Evolutionary conservation across 2,888 invertebrate species (phyloP), one percentile per base, ranked within the genome.

Genomic region (Drosophila incognita): DNA sequence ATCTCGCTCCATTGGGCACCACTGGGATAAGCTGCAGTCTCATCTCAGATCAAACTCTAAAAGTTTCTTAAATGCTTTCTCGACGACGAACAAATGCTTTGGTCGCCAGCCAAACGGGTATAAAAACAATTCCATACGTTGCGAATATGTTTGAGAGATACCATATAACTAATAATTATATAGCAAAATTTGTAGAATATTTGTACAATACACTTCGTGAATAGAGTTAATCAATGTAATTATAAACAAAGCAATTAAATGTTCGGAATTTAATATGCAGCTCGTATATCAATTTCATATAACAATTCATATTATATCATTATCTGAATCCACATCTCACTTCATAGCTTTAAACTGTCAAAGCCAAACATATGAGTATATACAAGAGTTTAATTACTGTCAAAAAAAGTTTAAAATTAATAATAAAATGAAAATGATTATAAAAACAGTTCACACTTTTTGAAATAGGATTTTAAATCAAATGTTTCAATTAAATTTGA

Each of bases 1-100:
- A 40, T n/a, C 56, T 60, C 69, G 79, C 80, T 82, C 83, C 65
- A 83, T 89, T 79, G 88, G 66, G 27, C 63, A 57, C 51, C 53
- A 42, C 53, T 61, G 15, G 54, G 46, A 53, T 60, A 74, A 82
- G 54, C 61, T 87, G 87, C 82, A 71, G 59, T 63, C 74, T 82
- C 81, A 76, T 76, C 83, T 59, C n/a, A 61, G 56, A 51, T 59
- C 61, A 58, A 49, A 31, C 46, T 66, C 60, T 72, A 84, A 85
- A 76, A 60, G 69, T 63, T 53, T 27, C 65, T 66, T 79, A 73
- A 79, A 78, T 54, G 69, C 48, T 61, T 42, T 48, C 38, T 21
- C 21, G 1, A 21, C 21, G 21, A 21, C 21, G 21, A 53, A 10
- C 15, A 24, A 54, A 51, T 49, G 42, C 53, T 42, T 58, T 35